Percentiles rank a stretch among this genome's conserved stretches.
Conservation (phyloP, 2,888 invertebrate genomes). For the Drosophila leonis region DNA sequence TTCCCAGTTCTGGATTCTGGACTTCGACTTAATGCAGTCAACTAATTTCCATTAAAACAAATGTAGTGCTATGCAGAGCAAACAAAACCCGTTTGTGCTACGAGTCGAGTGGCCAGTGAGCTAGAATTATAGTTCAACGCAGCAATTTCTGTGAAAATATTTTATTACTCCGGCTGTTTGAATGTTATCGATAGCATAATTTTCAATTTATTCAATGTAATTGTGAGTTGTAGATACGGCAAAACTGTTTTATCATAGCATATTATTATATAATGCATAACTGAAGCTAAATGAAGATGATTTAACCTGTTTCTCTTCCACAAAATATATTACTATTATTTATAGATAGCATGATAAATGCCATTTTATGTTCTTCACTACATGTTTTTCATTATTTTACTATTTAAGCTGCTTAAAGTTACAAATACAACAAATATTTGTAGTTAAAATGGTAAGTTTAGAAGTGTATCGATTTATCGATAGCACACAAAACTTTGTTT, state of each 20-base stretch:
- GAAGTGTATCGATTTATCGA: background rate
- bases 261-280: too few relatives aligned
- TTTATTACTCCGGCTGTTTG: background rate
- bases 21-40: constrained; percentile 62
- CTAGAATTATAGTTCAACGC: background rate
- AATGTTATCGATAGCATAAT: constrained; percentile 9
- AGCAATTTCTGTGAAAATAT: constrained; percentile 2
- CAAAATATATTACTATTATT: background rate
- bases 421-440: too few relatives aligned
- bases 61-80: constrained; percentile 19
- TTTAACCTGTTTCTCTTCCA: background rate
- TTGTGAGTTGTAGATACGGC: background rate
- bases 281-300: background rate
- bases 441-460: background rate
- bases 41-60: constrained; percentile 74
- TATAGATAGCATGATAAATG: background rate
- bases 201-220: constrained; percentile 1
- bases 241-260: background rate
- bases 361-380: background rate
- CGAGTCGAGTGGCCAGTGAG: background rate
- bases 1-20: constrained; percentile 2
- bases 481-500: background rate
- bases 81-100: constrained; percentile 16
- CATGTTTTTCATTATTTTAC: background rate
- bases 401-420: background rate